Evolutionary conservation across 53 echinoderm and acorn worm genomes (phyloP).

Genomic region (Henricia sp.): DNA sequence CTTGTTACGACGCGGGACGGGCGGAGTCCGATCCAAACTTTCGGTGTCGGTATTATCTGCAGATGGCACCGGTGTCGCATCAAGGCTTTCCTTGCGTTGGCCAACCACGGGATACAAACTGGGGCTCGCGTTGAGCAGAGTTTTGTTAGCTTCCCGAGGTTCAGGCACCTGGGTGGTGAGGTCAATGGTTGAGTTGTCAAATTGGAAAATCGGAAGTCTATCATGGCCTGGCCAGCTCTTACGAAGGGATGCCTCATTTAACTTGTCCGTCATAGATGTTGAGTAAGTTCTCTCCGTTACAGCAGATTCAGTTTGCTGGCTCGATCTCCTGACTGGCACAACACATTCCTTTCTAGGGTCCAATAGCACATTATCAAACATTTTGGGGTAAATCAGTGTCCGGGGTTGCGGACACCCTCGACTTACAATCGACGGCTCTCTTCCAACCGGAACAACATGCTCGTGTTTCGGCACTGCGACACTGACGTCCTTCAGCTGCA

Average conservation of each 20-base stretch:
- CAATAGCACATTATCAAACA: slow-evolving; percentile 28
- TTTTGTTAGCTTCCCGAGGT: background rate
- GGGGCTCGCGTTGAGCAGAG: background rate
- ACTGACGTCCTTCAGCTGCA: background rate
- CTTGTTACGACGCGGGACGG: slow-evolving; percentile 29
- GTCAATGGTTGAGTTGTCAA: too few relatives aligned
- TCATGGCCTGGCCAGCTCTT: slow-evolving; percentile 42
- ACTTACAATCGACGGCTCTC: background rate
- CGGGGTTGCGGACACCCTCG: background rate
- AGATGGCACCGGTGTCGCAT: background rate
- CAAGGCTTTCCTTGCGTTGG: background rate
- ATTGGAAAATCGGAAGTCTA: background rate
- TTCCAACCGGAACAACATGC: slow-evolving; percentile 13
- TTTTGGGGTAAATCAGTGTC: slow-evolving; percentile 25
- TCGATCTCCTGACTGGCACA: slow-evolving; percentile 51
- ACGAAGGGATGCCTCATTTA: background rate
- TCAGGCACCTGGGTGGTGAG: too few relatives aligned
- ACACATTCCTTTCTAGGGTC: slow-evolving; percentile 45
- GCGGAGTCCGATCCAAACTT: background rate
- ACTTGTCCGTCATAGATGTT: background rate
- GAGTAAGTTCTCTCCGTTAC: background rate
- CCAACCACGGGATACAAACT: slow-evolving; percentile 4
- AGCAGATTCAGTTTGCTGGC: background rate
- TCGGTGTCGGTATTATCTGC: slow-evolving; percentile 12
- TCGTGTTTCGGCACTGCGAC: background rate